Evolutionary conservation across 1,140 invertebrate species (phyloP), one percentile per base, ranked within the genome.

Genomic region (Bombus sylvicola): DNA sequence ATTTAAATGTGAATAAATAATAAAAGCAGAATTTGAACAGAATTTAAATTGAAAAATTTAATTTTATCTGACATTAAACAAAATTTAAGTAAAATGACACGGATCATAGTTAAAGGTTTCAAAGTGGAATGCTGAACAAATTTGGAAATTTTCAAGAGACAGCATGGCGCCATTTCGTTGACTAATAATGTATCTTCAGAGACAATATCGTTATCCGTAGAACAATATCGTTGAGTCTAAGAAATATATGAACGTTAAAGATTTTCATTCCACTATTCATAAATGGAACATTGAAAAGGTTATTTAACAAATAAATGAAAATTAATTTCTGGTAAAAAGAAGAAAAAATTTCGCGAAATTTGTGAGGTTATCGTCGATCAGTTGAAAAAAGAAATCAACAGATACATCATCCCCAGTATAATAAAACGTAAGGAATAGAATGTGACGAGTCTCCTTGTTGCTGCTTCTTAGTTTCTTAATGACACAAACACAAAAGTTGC

Each of bases 191-290:
- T 78, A 22, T 37, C 66, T 43, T 72, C 82, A 71, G 8, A 37
- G 78, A 47, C 41, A 22, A 47, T 47, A 43, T 43, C 43, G 43
- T 43, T 43, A 43, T 9, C 25, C 39, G 47, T 59, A 28, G 53
- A 76, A 2, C 6, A 28, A 64, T 41, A 28, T 69, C 81, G 74
- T 83, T 68, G 81, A 83, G 34, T 28, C 41, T 66, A 43, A 83
- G 62, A 83, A 77, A 53, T 78, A 83, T 83, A 18, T 34, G 31
- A 66, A 69, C 43, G 81, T 83, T 83, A n/a, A 77, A 69, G 74
- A 68, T 78, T 77, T 83, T 78, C 74, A 83, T 78, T 83, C 74
- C 62, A 83, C 34, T 31, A 31, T 25, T 64, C 39, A n/a, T 39
- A 47, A 76, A 47, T 28, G 18, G 39, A 43, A n/a, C 12, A 53